A percentile compares a stretch with the other conserved stretches of the same genome.
phyloP scores from a whole-genome alignment of 1,140 invertebrate genomes.

The Atta texana region DNA sequence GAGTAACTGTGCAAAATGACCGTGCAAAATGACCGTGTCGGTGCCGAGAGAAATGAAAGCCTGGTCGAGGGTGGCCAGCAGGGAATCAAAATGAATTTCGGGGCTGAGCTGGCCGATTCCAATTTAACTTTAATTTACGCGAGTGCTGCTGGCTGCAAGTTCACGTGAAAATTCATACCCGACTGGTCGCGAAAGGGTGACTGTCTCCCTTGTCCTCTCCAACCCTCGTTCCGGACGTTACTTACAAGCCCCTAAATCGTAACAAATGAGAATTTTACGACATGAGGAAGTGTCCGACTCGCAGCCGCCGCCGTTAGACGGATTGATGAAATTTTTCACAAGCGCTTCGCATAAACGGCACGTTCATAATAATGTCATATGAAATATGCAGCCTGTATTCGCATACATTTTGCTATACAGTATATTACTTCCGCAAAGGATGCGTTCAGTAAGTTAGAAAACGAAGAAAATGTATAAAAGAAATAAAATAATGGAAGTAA shows the following conservation, averaged over 20 bases:
- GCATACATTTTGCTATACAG: slow-evolving; percentile 19
- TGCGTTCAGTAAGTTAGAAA: neutral
- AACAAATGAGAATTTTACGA: slow-evolving; percentile 58
- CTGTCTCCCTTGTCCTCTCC: slow-evolving; percentile 12
- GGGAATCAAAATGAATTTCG: slow-evolving; percentile 64
- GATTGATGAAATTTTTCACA: slow-evolving; percentile 55
- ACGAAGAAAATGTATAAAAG: neutral
- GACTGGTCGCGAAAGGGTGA: slow-evolving; percentile 37
- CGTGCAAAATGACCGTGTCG: slow-evolving; percentile 18
- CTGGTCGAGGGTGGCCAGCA: slow-evolving; percentile 14
- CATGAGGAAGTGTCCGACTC: slow-evolving; percentile 41
- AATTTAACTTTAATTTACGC: slow-evolving; percentile 73
- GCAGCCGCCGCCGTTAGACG: slow-evolving; percentile 33
- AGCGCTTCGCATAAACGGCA: slow-evolving; percentile 39
- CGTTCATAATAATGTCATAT: slow-evolving; percentile 51
- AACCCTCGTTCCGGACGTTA: slow-evolving; percentile 27
- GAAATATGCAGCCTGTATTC: slow-evolving; percentile 50
- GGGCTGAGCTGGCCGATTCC: slow-evolving; percentile 65
- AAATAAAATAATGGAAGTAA: neutral
- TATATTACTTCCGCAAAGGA: neutral
- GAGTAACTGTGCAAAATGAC: slow-evolving; percentile 9
- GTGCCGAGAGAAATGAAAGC: slow-evolving; percentile 12
- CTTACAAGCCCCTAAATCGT: slow-evolving; percentile 56
- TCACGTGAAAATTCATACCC: slow-evolving; percentile 64
- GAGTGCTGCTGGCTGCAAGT: slow-evolving; percentile 59